Conservation (phyloP, 2,888 invertebrate genomes). For the Drosophila ustulata region DNA sequence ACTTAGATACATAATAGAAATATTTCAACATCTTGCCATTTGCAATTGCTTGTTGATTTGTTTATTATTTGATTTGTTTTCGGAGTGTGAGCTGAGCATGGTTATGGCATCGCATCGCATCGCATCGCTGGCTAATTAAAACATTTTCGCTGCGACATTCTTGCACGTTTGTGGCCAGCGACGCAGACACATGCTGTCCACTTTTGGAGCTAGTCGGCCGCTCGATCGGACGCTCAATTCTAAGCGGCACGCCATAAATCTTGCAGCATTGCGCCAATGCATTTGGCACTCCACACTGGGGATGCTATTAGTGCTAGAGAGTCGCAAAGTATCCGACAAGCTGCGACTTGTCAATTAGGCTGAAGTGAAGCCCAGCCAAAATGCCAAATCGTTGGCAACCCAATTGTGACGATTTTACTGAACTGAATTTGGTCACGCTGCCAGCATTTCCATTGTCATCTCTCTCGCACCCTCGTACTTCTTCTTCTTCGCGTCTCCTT, state of each 20-base stretch:
- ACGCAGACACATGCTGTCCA: conserved; percentile 64
- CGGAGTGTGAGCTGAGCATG: not conserved
- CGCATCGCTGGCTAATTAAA: conserved; percentile 66
- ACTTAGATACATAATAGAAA: not conserved
- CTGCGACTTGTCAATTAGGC: conserved; percentile 70
- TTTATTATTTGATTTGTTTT: not conserved
- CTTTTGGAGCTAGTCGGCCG: conserved; percentile 33
- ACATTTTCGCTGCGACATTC: conserved; percentile 64
- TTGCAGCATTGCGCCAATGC: conserved; percentile 38
- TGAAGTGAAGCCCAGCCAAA: conserved; percentile 43
- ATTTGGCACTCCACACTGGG: conserved; percentile 37
- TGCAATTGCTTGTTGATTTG: not conserved
- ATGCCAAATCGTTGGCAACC: conserved; percentile 65
- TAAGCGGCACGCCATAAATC: conserved; percentile 67
- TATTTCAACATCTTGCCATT: not conserved
- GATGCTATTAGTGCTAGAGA: conserved; percentile 63
- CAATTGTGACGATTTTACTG: conserved; percentile 66
- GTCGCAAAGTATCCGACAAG: conserved; percentile 3
- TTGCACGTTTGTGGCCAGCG: conserved; percentile 58
- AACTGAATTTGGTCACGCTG: conserved; percentile 71
- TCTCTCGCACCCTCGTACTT: not conserved
- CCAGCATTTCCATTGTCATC: not conserved
- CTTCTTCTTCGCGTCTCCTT: conserved; percentile 17
- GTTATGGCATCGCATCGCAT: conserved; percentile 29
- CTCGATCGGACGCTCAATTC: conserved; percentile 43